Evolutionary conservation across 2,113 vertebrate genomes (phyloP).

Genomic region (Synodontis membranacea): DNA sequence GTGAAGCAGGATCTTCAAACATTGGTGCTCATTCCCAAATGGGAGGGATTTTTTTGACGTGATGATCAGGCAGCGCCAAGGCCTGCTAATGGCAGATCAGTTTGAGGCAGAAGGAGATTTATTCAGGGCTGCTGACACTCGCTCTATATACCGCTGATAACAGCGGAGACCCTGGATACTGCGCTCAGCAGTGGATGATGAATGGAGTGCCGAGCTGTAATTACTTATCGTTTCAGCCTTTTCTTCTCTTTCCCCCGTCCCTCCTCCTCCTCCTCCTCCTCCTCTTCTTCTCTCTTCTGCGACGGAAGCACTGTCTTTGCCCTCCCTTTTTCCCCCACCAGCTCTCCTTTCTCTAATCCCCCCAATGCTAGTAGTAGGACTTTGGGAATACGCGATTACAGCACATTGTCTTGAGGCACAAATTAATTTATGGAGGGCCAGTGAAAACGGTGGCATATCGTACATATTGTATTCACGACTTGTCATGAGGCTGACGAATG

Average conservation of each 20-base stretch:
- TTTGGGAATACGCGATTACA: conserved; percentile 43
- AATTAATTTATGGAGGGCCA: conserved; percentile 36
- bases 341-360: conserved; percentile 1
- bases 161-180: conserved; percentile 85
- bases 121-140: conserved; percentile 86
- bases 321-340: conserved; percentile 28
- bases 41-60: conserved; percentile 53
- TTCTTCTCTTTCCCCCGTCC: conserved; percentile 32
- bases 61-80: conserved; percentile 82
- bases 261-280: conserved; percentile 35
- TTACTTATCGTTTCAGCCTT: conserved; percentile 87
- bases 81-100: conserved; percentile 80
- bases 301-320: conserved; percentile 42
- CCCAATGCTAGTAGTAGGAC: conserved; percentile 27
- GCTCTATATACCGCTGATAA: conserved; percentile 93
- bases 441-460: conserved; percentile 28
- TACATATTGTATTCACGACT: conserved; percentile 2
- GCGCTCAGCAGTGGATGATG: conserved; percentile 84
- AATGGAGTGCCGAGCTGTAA: conserved; percentile 83
- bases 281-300: conserved; percentile 44
- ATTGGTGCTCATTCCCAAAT: conserved; percentile 54
- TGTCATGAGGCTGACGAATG: neutral
- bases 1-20: conserved; percentile 36
- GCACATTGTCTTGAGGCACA: conserved; percentile 32
- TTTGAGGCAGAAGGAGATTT: conserved; percentile 89